These are phyloP conservation scores for Poecilia latipinna DNA, from an alignment of 2,113 vertebrate genomes.

Conservation along the genomic window DNA sequence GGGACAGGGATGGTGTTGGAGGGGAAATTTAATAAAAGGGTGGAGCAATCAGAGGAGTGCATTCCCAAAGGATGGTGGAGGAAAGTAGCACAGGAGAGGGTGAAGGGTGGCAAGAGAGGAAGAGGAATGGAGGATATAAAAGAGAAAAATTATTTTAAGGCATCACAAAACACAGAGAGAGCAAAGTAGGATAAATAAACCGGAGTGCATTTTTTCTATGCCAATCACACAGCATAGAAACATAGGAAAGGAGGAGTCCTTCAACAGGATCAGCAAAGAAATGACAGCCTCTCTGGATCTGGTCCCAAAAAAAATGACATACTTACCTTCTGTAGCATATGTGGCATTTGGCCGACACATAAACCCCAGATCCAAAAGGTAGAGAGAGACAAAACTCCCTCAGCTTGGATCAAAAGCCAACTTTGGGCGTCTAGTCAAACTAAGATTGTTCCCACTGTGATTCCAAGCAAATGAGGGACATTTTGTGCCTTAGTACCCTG, in stretches of 20 bases:
- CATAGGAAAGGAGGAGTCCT: slow-evolving; percentile 55
- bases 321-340: slow-evolving; percentile 18
- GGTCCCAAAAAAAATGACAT: slow-evolving; percentile 37
- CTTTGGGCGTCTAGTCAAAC: background rate
- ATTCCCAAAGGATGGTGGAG: slow-evolving; percentile 62
- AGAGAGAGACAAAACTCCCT: slow-evolving; percentile 65
- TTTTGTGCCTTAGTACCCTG: slow-evolving; percentile 65
- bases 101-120: slow-evolving; percentile 46
- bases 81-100: slow-evolving; percentile 29
- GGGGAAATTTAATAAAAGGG: slow-evolving; percentile 52
- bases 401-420: slow-evolving; percentile 9
- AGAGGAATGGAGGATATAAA: slow-evolving; percentile 72
- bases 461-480: slow-evolving; percentile 12
- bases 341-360: background rate
- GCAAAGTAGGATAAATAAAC: slow-evolving; percentile 60
- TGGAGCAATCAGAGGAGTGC: slow-evolving; percentile 45
- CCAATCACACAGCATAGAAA: slow-evolving; percentile 79
- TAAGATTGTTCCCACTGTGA: background rate
- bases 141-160: slow-evolving; percentile 72
- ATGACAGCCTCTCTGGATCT: slow-evolving; percentile 73
- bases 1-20: slow-evolving; percentile 39
- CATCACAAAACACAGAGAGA: slow-evolving; percentile 72
- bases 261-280: slow-evolving; percentile 68
- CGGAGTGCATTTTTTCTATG: slow-evolving; percentile 80
- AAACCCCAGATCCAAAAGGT: slow-evolving; percentile 67